Evolutionary conservation across 2,888 invertebrate genomes (phyloP).

Genomic region (Sipha maydis): DNA sequence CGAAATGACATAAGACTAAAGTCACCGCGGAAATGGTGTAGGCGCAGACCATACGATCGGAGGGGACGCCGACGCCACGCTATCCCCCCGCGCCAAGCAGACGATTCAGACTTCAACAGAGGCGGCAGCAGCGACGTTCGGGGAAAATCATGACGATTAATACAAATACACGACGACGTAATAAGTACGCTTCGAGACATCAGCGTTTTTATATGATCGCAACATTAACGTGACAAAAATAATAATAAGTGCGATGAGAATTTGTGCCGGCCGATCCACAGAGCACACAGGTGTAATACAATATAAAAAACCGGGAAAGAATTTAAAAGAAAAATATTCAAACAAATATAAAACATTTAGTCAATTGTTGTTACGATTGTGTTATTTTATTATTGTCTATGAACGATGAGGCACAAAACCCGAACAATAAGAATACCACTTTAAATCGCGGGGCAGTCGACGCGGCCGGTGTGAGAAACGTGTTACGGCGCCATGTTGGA

Average conservation of each 20-base stretch:
- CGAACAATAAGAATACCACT: no score
- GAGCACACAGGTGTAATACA: constrained; percentile 4
- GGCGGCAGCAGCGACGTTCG: neutral
- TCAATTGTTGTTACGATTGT: no score
- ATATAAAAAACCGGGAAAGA: neutral
- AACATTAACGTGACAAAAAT: neutral
- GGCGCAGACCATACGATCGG: no score
- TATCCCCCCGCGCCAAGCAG: neutral
- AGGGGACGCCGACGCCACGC: neutral
- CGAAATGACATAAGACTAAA: no score
- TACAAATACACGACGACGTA: no score
- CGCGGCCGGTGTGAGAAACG: constrained; percentile 18
- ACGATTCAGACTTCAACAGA: neutral
- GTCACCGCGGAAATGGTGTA: no score
- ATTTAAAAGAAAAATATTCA: neutral
- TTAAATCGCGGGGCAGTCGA: neutral
- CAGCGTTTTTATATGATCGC: no score
- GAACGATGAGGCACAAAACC: neutral
- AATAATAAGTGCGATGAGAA: neutral
- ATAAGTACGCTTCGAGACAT: no score
- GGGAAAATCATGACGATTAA: no score
- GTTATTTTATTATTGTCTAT: neutral
- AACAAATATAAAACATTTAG: neutral
- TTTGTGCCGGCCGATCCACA: neutral
- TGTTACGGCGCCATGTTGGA: constrained; percentile 53